A percentile compares a stretch with the other conserved stretches of the same genome.
Conservation (phyloP, 2,797 vertebrate genomes). For the Trichosurus vulpecula region DNA sequence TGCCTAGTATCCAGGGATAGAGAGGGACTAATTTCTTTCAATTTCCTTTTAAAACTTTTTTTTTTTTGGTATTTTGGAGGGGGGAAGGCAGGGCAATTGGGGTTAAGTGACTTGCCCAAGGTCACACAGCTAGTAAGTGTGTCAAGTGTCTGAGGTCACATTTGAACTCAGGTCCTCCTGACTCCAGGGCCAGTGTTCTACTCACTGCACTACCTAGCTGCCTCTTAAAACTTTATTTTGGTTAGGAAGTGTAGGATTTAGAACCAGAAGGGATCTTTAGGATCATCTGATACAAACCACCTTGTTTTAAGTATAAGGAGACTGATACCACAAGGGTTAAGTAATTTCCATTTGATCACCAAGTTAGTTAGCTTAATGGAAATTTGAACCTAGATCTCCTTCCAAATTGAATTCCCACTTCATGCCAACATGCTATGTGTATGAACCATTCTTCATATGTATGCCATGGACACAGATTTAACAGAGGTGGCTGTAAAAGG, state of each 20-base stretch:
- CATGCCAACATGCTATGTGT: neutral
- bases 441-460: neutral
- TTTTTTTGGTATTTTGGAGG: too few relatives aligned
- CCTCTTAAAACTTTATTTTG: conserved; percentile 30
- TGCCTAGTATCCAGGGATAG: neutral
- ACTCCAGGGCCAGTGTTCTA: too few relatives aligned
- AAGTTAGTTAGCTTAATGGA: neutral
- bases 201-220: too few relatives aligned
- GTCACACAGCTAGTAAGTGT: too few relatives aligned
- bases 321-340: neutral
- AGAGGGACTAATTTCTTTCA: neutral
- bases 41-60: conserved; percentile 32
- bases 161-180: too few relatives aligned
- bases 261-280: neutral
- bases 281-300: neutral
- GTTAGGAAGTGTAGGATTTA: neutral
- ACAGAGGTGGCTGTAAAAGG: neutral
- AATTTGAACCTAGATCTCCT: neutral
- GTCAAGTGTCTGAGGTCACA: too few relatives aligned
- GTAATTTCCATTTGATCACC: neutral
- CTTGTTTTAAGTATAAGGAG: neutral
- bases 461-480: neutral
- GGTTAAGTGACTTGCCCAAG: too few relatives aligned
- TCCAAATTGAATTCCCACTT: neutral
- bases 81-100: too few relatives aligned